Conservation (phyloP, 2,113 vertebrate genomes). For the Barbus barbus region DNA sequence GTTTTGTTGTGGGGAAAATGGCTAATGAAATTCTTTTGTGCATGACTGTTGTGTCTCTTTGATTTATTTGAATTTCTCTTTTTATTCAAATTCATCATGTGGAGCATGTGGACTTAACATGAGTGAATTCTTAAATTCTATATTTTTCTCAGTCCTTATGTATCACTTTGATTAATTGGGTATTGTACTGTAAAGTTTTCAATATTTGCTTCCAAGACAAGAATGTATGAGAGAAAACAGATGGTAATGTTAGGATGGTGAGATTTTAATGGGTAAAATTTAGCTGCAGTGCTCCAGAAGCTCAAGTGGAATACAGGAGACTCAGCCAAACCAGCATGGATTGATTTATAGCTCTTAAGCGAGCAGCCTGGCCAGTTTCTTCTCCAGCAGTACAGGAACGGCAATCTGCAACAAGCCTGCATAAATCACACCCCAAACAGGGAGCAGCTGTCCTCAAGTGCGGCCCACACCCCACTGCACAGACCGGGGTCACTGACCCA, state of each 20-base stretch:
- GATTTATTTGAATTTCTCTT: background rate
- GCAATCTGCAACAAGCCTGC: slow-evolving; percentile 49
- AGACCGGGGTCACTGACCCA: slow-evolving; percentile 27
- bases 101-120: no score
- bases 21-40: background rate
- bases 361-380: slow-evolving; percentile 37
- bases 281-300: background rate
- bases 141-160: no score
- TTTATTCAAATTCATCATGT: no score
- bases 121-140: no score
- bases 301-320: background rate
- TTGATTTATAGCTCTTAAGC: slow-evolving; percentile 50
- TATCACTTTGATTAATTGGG: background rate
- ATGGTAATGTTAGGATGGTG: background rate
- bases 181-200: background rate
- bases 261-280: slow-evolving; percentile 1
- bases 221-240: background rate
- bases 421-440: slow-evolving; percentile 60
- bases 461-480: slow-evolving; percentile 27
- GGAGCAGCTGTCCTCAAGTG: slow-evolving; percentile 51
- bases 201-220: background rate
- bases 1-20: background rate
- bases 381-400: slow-evolving; percentile 22
- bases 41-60: background rate
- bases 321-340: background rate